phyloP scores from a whole-genome alignment of 2,888 invertebrate species.

The Prosapia bicincta region DNA sequence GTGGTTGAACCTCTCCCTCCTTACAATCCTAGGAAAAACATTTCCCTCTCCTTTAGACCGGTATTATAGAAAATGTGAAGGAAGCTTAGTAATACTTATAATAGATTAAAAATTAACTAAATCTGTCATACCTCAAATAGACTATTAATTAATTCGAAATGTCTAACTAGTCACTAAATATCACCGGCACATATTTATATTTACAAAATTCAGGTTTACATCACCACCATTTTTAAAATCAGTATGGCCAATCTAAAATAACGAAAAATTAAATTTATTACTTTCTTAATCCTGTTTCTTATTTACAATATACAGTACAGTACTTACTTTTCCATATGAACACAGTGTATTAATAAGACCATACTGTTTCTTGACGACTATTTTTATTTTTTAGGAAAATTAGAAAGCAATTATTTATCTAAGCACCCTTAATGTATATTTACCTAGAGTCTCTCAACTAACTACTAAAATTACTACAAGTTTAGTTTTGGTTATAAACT shows the following conservation, averaged over 20 bases:
- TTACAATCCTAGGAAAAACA: neutral
- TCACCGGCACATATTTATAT: slow-evolving; percentile 2
- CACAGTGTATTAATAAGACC: too few relatives aligned
- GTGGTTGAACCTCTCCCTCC: neutral
- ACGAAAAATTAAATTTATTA: too few relatives aligned
- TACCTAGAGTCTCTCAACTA: too few relatives aligned
- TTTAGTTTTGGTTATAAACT: too few relatives aligned
- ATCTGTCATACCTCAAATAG: neutral
- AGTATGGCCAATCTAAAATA: neutral
- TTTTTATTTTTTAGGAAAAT: too few relatives aligned
- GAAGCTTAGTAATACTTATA: neutral
- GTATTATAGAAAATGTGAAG: neutral
- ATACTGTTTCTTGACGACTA: too few relatives aligned
- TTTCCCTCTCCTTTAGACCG: neutral
- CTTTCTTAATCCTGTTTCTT: too few relatives aligned
- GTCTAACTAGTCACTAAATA: neutral
- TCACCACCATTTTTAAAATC: neutral
- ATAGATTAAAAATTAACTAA: neutral
- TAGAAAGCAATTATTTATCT: too few relatives aligned
- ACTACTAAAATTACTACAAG: too few relatives aligned
- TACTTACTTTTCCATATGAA: too few relatives aligned
- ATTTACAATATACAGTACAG: too few relatives aligned
- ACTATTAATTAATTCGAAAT: neutral
- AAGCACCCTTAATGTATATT: too few relatives aligned
- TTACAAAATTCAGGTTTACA: neutral